Evolutionary conservation across 2,888 invertebrate genomes (phyloP), one percentile per base, ranked within the genome.

Genomic region (Argynnis bischoffii): DNA sequence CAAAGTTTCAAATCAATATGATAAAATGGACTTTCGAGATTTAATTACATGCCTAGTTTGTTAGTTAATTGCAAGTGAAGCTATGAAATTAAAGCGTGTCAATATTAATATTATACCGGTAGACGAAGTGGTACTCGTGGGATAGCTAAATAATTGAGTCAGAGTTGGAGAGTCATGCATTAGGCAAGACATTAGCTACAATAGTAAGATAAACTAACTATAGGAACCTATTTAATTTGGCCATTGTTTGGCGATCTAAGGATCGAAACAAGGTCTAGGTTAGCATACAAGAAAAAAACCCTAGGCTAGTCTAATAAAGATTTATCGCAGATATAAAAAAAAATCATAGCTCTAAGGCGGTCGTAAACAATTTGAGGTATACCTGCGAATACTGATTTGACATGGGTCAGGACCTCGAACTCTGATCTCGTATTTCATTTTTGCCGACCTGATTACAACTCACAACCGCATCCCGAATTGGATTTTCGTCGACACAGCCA

Each of bases 321-420:
- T 89, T 89, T 90, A 89, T 89, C 81, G 85, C 81, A 74, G 77
- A 81, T 87, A 89, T 89, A 89, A 90, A 89, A 89, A 21, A 89
- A 73, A 76, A 88, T 89, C 87, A 87, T 89, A 87, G 87, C 87
- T 77, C 81, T 84, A 84, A 88, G 86, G 83, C 82, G 84, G 82
- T 83, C 88, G 87, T 89, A 90, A 89, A 90, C 90, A 90, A 90
- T 89, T 87, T 84, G 85, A 85, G 86, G 88, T 85, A 85, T 90
- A 89, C 90, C 90, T 90, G 89, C 83, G 83, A 89, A 89, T 90
- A 89, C 90, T 90, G 89, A 90, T 89, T 90, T 88, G 90, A 90
- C 90, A 87, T 81, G 90, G 90, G 90, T 90, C 90, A 89, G 84
- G 81, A 82, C 79, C 80, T 81, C 77, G 76, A 81, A 77, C 75